phyloP scores from a whole-genome alignment of 1,140 invertebrate genomes.

The Drosophila sucinea region DNA sequence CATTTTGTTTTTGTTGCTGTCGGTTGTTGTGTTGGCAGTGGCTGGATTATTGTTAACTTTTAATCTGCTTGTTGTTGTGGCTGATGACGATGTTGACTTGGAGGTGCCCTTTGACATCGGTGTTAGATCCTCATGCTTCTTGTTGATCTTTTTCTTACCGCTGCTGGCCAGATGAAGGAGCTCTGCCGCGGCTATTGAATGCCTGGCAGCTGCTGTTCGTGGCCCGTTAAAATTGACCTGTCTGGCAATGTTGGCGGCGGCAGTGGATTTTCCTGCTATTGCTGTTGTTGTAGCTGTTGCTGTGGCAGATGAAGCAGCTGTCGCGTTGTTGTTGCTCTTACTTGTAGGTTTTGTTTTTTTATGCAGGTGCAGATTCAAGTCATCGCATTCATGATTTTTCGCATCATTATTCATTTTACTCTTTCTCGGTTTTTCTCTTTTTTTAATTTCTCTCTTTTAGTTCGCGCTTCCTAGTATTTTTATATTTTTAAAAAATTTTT shows the following conservation, averaged over 20 bases:
- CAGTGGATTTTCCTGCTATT: slow-evolving; percentile 39
- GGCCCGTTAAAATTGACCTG: slow-evolving; percentile 60
- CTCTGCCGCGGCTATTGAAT: slow-evolving; percentile 57
- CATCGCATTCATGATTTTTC: slow-evolving; percentile 76
- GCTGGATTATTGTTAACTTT: slow-evolving; percentile 70
- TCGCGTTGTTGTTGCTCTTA: slow-evolving; percentile 29
- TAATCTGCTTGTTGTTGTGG: slow-evolving; percentile 39
- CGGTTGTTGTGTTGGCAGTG: slow-evolving; percentile 60
- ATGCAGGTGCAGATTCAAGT: slow-evolving; percentile 70
- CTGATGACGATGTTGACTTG: slow-evolving; percentile 24
- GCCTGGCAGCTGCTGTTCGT: slow-evolving; percentile 53
- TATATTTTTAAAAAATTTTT: slow-evolving; percentile 3
- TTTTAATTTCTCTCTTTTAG: slow-evolving; percentile 39
- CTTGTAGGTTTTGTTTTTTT: slow-evolving; percentile 53
- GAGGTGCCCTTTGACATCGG: slow-evolving; percentile 16
- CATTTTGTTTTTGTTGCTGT: slow-evolving; percentile 52
- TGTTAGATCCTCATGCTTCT: slow-evolving; percentile 68
- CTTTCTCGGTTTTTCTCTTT: slow-evolving; percentile 49
- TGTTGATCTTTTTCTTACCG: slow-evolving; percentile 44
- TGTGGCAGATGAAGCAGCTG: slow-evolving; percentile 24
- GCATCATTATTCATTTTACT: slow-evolving; percentile 83
- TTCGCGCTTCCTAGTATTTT: slow-evolving; percentile 60
- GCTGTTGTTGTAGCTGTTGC: slow-evolving; percentile 32
- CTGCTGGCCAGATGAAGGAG: slow-evolving; percentile 51
- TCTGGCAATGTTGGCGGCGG: slow-evolving; percentile 41